Percentiles rank a stretch among this genome's conserved stretches.
These are phyloP conservation scores for Hydractinia echinata DNA, from an alignment of 30 jellyfish, hydroid and myxozoan genomes.

Conservation along the genomic window DNA sequence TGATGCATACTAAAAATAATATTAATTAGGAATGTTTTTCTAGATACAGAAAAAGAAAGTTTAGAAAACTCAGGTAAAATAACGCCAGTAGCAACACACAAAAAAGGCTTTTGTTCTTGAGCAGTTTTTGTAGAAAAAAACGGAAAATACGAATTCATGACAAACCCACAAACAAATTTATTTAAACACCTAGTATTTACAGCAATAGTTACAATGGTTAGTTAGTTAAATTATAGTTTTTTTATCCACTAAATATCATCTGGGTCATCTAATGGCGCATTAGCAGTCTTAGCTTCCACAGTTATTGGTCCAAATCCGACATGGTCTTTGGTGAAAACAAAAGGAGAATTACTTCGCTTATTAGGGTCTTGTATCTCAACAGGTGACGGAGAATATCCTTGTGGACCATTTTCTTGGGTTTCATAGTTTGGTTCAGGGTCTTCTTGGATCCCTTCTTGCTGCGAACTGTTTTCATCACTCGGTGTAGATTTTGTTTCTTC, in stretches of 20 bases:
- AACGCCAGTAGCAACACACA: no score
- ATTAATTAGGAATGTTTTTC: no score
- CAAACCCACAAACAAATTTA: no score
- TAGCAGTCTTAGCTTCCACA: constrained; percentile 94
- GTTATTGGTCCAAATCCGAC: constrained; percentile 97
- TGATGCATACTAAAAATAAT: no score
- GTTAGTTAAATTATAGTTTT: no score
- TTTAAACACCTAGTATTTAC: no score
- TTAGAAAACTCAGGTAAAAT: no score
- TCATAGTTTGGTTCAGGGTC: background rate
- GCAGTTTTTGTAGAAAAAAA: no score
- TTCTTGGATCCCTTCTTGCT: constrained; percentile 29
- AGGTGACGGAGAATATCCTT: constrained; percentile 1
- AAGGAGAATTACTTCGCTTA: constrained; percentile 16
- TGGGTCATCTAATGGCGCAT: constrained; percentile 64
- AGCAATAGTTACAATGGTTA: no score
- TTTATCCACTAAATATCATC: constrained; percentile 32
- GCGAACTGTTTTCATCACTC: constrained; percentile 15
- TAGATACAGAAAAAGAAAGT: no score
- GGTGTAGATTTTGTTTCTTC: constrained; percentile 27
- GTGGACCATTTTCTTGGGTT: background rate
- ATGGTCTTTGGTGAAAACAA: constrained; percentile 81
- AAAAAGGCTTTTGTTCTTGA: no score
- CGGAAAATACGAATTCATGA: no score
- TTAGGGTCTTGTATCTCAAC: constrained; percentile 6